These are phyloP conservation scores for Micronycteris hirsuta DNA, from an alignment of 2,113 vertebrate genomes.

Conservation along the genomic window DNA sequence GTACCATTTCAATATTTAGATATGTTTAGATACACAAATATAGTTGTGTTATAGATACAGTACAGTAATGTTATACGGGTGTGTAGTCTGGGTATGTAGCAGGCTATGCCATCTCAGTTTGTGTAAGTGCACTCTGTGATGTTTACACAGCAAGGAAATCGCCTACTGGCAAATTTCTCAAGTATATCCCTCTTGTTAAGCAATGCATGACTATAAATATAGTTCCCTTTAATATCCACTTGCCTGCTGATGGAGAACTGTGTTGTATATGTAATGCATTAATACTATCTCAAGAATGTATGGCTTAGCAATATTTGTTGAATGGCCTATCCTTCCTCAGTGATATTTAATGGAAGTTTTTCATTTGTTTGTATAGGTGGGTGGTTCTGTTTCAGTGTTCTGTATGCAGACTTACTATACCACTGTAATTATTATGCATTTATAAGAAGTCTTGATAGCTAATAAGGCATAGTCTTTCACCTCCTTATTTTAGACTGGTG, in stretches of 20 bases:
- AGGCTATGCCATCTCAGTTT: too few species aligned
- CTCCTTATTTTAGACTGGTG: not conserved
- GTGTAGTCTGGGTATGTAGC: not conserved
- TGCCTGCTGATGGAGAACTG: accelerated
- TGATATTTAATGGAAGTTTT: not conserved
- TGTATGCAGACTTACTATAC: too few species aligned
- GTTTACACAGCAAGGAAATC: not conserved
- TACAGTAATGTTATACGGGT: not conserved
- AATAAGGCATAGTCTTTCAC: not conserved
- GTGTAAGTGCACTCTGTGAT: not conserved
- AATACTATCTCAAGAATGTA: not conserved
- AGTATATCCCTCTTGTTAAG: not conserved
- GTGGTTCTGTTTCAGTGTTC: not conserved
- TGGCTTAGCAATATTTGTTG: not conserved
- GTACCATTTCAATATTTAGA: not conserved
- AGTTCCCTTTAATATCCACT: not conserved
- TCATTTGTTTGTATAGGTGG: not conserved
- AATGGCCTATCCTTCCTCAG: not conserved
- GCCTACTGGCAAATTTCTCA: not conserved
- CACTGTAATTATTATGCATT: not conserved
- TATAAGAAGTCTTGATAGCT: not conserved
- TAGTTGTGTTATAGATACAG: not conserved
- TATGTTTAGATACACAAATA: not conserved
- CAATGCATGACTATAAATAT: not conserved
- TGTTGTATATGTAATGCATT: too few species aligned